Percentiles rank a stretch among this genome's conserved stretches.
phyloP scores from a whole-genome alignment of 2,888 invertebrate species.

The Tenthredo mesomela region DNA sequence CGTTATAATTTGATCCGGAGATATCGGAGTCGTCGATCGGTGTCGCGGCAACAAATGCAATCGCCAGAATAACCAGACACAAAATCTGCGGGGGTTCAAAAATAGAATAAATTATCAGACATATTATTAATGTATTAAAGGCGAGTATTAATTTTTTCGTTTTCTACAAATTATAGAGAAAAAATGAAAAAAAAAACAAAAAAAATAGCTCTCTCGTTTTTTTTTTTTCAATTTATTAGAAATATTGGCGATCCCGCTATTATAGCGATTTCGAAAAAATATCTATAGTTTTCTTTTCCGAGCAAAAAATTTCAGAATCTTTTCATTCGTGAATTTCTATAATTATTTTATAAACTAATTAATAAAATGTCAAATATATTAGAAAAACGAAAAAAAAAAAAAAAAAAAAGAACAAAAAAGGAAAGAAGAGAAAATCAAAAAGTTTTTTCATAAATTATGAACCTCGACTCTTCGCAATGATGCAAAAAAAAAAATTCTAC shows the following conservation, averaged over 20 bases:
- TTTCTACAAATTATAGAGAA: not conserved
- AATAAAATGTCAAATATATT: no score
- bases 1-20: not conserved
- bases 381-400: no score
- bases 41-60: conserved; percentile 32
- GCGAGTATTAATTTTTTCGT: not conserved
- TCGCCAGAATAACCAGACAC: conserved; percentile 39
- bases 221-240: not conserved
- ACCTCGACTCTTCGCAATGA: no score
- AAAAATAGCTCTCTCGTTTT: not conserved
- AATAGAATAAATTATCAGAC: not conserved
- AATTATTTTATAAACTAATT: no score
- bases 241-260: no score
- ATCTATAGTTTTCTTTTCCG: not conserved
- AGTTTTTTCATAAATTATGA: not conserved
- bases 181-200: no score
- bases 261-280: not conserved
- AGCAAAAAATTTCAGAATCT: not conserved
- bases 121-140: not conserved
- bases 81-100: conserved; percentile 8
- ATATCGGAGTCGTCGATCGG: conserved; percentile 44
- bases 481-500: not conserved
- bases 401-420: not conserved
- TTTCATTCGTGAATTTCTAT: not conserved
- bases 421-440: not conserved